Percentiles rank a stretch among this genome's conserved stretches.
Evolutionary conservation across 1,140 invertebrate genomes (phyloP).

Genomic region (Drosophila bocki): DNA sequence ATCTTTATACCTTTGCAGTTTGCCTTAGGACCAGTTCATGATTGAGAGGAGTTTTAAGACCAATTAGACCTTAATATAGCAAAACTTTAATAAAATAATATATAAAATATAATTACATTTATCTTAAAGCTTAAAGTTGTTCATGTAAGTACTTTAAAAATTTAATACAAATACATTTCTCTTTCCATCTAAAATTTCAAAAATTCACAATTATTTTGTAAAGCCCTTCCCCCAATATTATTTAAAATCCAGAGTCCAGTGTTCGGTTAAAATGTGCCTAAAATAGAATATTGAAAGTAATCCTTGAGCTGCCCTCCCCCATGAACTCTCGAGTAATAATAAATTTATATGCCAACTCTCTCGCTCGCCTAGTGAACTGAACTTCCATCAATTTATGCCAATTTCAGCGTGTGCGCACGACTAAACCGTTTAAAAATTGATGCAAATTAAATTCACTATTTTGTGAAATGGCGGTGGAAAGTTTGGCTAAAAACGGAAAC

Average conservation of each 20-base stretch:
- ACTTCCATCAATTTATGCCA: slow-evolving; percentile 49
- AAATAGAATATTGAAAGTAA: slow-evolving; percentile 4
- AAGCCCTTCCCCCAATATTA: background rate
- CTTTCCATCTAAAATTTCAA: background rate
- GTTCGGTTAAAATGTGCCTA: background rate
- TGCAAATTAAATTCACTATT: slow-evolving; percentile 52
- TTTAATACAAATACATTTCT: background rate
- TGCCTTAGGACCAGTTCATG: too few species aligned
- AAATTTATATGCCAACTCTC: slow-evolving; percentile 40
- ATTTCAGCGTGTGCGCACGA: slow-evolving; percentile 39
- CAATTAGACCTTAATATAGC: too few species aligned
- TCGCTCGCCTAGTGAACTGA: slow-evolving; percentile 4
- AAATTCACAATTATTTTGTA: background rate
- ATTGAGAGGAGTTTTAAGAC: too few species aligned
- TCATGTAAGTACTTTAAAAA: background rate
- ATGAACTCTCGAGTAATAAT: slow-evolving; percentile 21
- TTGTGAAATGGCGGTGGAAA: slow-evolving; percentile 26
- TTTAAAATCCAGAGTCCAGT: background rate
- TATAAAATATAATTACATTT: too few species aligned
- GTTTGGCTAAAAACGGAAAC: slow-evolving; percentile 22
- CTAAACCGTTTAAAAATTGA: slow-evolving; percentile 55
- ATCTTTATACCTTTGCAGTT: too few species aligned
- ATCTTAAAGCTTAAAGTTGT: background rate
- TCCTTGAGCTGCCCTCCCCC: slow-evolving; percentile 1
- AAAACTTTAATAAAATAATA: too few species aligned